phyloP scores from a whole-genome alignment of 1,140 invertebrate genomes.

The Eubasilissa regina region DNA sequence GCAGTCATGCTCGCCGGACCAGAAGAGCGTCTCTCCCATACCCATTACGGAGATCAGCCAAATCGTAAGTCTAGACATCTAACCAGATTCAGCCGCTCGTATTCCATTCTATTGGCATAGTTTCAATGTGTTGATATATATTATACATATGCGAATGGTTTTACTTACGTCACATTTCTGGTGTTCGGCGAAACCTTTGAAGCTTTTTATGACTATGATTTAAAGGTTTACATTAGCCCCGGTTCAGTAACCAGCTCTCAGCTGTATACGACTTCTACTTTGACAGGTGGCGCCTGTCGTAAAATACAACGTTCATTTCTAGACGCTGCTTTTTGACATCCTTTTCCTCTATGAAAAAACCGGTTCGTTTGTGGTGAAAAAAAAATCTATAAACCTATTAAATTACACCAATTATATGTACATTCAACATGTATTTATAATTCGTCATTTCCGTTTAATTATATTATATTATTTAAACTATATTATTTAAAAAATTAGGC shows the following conservation, averaged over 20 bases:
- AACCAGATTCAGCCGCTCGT: no score
- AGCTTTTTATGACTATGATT: background rate
- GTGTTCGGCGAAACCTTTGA: background rate
- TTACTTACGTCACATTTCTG: background rate
- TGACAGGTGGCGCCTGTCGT: constrained; percentile 18
- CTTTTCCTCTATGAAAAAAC: no score
- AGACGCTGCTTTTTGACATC: background rate
- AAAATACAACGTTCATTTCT: background rate
- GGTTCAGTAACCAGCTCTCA: background rate
- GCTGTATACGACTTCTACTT: background rate
- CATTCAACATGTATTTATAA: no score
- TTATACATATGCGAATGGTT: background rate
- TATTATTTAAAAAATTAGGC: no score
- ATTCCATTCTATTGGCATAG: background rate
- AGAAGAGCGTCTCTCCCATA: no score
- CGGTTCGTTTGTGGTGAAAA: no score
- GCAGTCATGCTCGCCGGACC: constrained; percentile 62
- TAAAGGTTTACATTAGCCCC: background rate
- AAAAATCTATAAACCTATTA: no score
- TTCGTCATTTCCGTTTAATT: no score
- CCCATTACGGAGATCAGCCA: constrained; percentile 77
- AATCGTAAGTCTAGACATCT: constrained; percentile 78
- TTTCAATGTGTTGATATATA: background rate
- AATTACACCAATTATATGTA: no score
- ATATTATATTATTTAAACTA: no score